Evolutionary conservation across 2,113 vertebrate species (phyloP), one percentile per base, ranked within the genome.

Genomic region (Anoura caudifer): DNA sequence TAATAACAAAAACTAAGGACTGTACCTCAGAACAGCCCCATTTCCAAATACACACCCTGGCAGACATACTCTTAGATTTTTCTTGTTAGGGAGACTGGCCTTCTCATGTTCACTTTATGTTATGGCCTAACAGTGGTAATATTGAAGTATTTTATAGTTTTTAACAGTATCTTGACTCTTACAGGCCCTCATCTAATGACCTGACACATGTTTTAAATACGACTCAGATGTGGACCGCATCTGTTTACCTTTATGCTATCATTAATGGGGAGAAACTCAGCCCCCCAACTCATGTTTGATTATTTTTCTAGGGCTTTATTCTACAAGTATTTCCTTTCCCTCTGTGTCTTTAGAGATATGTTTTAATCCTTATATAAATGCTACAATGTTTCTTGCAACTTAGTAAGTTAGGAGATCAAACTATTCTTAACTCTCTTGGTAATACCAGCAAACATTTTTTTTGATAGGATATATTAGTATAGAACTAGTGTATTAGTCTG

Each of bases 161-260:
- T 59, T 80, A 91, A 96, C 11, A 87, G 19, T 47, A 31, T 38
- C 80, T 96, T 95, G 36, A 85, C 70, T 86, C 93, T 94, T 79
- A 69, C 22, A 54, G 59, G 59, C 54, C 28, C 31, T 75, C 11
- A 50, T 17, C 61, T 22, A 80, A 16, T 92, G 67, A 72, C 28
- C 47, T 95, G 50, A 86, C 43, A 50, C 19, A 1, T 7, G 0
- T 84, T 97, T 41, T 16, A 89, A 96, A 56, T 92, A 88, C 17
- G 87, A 22, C 4, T 91, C 67, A 28, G 3, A 33, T 81, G 69
- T 63, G 75, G 50, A 75, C 22, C 41, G 36, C 7, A 76, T 75
- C 28, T 95, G n/a, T 79, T 86, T 90, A 86, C 45, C 7, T 93
- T 86, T 56, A 36, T 90, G 47, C 20, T 76, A 2, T 80, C 15